A percentile compares a stretch with the other conserved stretches of the same genome.
Evolutionary conservation across 2,797 vertebrate genomes (phyloP).

Genomic region (Ctenosaura bakeri): DNA sequence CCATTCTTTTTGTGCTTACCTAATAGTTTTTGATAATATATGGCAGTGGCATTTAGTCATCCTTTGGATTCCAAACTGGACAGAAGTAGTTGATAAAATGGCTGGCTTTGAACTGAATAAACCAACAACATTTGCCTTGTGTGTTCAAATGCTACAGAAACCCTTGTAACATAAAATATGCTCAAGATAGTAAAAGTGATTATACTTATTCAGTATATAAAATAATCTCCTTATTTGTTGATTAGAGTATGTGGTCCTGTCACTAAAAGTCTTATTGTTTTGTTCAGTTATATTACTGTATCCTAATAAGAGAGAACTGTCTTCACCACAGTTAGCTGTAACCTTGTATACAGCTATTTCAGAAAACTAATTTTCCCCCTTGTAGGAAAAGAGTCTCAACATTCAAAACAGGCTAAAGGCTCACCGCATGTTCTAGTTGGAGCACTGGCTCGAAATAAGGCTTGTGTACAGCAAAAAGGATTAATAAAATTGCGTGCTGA

Average conservation of each 20-base stretch:
- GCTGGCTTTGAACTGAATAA: constrained; percentile 55
- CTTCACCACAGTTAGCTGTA: constrained; percentile 8
- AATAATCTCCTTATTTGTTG: constrained; percentile 6
- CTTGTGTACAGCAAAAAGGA: not conserved
- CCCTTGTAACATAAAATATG: constrained; percentile 43
- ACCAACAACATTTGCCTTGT: constrained; percentile 27
- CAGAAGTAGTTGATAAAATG: constrained; percentile 64
- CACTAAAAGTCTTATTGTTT: not conserved
- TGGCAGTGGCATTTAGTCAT: constrained; percentile 49
- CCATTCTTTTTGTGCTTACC: constrained; percentile 58
- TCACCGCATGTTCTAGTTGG: not conserved
- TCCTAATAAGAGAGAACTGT: constrained; percentile 16
- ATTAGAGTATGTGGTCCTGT: not conserved
- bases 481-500: not conserved
- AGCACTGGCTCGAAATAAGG: not conserved
- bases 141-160: constrained; percentile 43
- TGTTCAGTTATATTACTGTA: not conserved
- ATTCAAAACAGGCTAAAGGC: not conserved
- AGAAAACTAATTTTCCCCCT: not conserved
- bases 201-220: not conserved
- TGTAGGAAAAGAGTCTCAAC: not conserved
- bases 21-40: constrained; percentile 63
- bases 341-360: not conserved
- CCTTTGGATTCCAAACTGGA: constrained; percentile 68
- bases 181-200: constrained; percentile 44